Evolutionary conservation across 1,140 invertebrate species (phyloP), one percentile per base, ranked within the genome.

Genomic region (Hylaeus anthracinus): DNA sequence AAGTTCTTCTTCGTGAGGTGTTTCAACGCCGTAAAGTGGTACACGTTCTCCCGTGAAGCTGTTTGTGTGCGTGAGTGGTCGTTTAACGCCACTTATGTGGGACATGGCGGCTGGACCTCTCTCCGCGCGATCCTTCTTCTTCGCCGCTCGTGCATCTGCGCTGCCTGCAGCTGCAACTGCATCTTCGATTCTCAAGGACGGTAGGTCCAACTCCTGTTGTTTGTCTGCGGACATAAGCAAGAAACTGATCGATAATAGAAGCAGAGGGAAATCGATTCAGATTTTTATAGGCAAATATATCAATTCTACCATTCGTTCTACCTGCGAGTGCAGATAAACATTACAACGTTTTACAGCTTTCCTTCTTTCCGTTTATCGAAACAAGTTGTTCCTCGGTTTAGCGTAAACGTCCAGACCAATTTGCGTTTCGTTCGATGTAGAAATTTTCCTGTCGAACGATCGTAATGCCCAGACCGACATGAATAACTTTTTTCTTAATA

Each of bases 191-290:
- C 96, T 95, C 84, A 98, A 92, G 39, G 97, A 97, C 51, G 98
- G 98, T 84, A 99, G 92, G 93, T 99, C 98, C 88, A 99, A 94
- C 91, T 99, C 98, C 94, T 99, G 98, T 93, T 99, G 98, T 94
- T 99, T 99, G 94, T 99, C 98, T 99, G 94, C 5, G 69, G 73
- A 45, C 26, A 55, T 39, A 81, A 66, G 48, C 56, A 4, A 1
- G 1, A 3, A 1, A 72, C 14, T 56, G 1, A n/a, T 26, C 15
- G 26, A 26, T 26, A 43, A 39, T 43, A 41, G 4, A 56, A 56
- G 9, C 51, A 9, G 8, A 9, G 6, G 9, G 10, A 2, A 9
- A 51, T 51, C 6, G 43, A 3, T 45, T 3, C 3, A 45, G 2
- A 45, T 45, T 45, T 45, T 45, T 5, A 45, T 5, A 45, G 5